These are phyloP conservation scores for Chrosomus eos DNA, from an alignment of 2,797 vertebrate species.

Conservation along the genomic window DNA sequence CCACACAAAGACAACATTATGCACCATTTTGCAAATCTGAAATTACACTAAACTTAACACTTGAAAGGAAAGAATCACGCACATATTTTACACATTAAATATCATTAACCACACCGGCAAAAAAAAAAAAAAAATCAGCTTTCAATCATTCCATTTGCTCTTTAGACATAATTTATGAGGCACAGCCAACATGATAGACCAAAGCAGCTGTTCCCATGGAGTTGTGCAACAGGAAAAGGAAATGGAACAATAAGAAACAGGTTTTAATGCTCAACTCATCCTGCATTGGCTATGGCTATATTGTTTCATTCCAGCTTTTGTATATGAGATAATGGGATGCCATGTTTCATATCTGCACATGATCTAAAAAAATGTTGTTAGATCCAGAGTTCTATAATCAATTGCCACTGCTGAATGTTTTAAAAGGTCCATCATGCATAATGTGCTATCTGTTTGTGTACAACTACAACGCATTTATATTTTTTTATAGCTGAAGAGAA, in stretches of 20 bases:
- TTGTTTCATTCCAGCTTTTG: background rate
- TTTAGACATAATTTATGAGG: constrained; percentile 11
- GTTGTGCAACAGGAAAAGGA: constrained; percentile 9
- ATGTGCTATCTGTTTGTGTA: background rate
- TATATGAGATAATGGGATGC: background rate
- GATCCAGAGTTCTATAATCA: background rate
- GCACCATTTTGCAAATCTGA: background rate
- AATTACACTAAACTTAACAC: background rate
- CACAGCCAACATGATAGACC: constrained; percentile 10
- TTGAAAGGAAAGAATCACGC: background rate
- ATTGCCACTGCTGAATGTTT: background rate
- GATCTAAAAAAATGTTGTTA: background rate
- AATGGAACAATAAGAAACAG: constrained; percentile 22
- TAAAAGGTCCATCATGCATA: background rate
- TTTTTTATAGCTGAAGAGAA: background rate
- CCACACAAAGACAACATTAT: background rate
- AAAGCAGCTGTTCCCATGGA: constrained; percentile 22
- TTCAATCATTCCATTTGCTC: constrained; percentile 11
- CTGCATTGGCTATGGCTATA: background rate
- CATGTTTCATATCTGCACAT: background rate
- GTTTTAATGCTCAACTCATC: background rate
- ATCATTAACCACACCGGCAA: background rate
- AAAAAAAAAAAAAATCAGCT: background rate
- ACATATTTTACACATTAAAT: background rate
- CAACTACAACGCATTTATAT: background rate